Base-by-base conservation (phyloP, 1,140 invertebrate genomes). In the Zaprionus kolodkinae region DNA sequence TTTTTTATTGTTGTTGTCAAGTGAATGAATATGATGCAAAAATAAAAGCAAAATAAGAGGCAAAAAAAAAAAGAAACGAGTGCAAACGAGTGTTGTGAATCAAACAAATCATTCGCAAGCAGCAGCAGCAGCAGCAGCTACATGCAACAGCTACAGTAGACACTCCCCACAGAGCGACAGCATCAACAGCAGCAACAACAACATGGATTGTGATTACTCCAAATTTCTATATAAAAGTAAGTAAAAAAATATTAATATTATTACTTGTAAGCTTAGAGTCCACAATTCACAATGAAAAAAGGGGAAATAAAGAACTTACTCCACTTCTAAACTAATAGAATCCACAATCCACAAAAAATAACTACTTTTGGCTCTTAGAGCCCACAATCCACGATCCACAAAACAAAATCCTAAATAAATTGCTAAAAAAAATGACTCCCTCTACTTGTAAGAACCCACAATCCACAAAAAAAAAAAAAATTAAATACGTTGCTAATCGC, bases 141-240 rank as follows among this genome's bases (percentile, higher is more conserved):
- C 45, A 55, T 7, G n/a, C 40, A 43, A 6, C 48, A 21, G 9
- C 25, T 52, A 48, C 17, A 52, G 36, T 36, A 57, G 60, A 63
- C 50, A 54, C 13, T 56, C n/a, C 38, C 6, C 21, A 21, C 21
- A 21, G 21, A 21, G 35, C n/a, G 21, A 55, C 43, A 54, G 33
- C 27, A 21, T 2, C 21, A 21, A 21, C n/a, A 61, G 21, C 36
- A 57, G 5, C 15, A 55, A 21, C 50, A 57, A 12, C 59, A 71
- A 13, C 40, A 76, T 76, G 74, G 74, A 76, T 72, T 76, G 74
- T 72, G 74, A 76, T 76, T 76, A 76, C 63, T 76, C 74, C 1
- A 76, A 76, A 76, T 76, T 76, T 76, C 60, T 65, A 56, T 62
- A 79, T 40, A 76, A 72, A 69, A 79, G 60, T 68, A 68, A 77